phyloP scores from a whole-genome alignment of 2,797 vertebrate species.

The Anolis apletophallus region DNA sequence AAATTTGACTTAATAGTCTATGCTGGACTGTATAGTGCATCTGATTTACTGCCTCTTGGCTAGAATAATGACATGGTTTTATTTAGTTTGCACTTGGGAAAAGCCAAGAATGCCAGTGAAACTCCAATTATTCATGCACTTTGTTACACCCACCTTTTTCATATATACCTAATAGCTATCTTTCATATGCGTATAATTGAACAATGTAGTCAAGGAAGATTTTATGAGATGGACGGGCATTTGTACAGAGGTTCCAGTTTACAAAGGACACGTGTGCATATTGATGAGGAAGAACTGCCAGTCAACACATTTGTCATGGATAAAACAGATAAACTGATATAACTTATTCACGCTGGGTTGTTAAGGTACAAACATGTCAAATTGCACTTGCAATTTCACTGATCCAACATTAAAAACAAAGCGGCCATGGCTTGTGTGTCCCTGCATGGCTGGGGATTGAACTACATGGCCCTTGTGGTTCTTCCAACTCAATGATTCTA shows the following conservation, averaged over 20 bases:
- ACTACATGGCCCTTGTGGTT: too few relatives aligned
- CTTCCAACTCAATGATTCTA: too few relatives aligned
- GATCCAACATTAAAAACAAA: background rate
- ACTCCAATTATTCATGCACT: conserved; percentile 48
- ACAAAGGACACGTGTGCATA: background rate
- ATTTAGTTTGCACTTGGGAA: conserved; percentile 33
- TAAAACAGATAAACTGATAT: background rate
- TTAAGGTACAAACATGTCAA: background rate
- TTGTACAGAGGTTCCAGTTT: background rate
- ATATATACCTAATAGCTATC: conserved; percentile 27
- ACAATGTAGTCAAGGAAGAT: conserved; percentile 29
- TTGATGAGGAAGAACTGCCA: background rate
- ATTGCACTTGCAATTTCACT: background rate
- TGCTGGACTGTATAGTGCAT: background rate
- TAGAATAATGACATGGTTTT: conserved; percentile 11
- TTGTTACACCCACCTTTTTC: conserved; percentile 39
- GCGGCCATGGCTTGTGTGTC: background rate
- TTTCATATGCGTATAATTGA: conserved; percentile 37
- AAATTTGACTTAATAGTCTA: conserved; percentile 22
- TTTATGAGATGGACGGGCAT: conserved; percentile 36
- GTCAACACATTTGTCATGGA: background rate
- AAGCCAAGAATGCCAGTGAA: conserved; percentile 35
- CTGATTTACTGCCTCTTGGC: conserved; percentile 28
- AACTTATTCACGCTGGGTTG: background rate
- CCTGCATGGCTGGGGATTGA: too few relatives aligned